A percentile compares a stretch with the other conserved stretches of the same genome.
These are phyloP conservation scores for Nesoenas mayeri DNA, from an alignment of 2,113 vertebrate genomes.

Conservation along the genomic window DNA sequence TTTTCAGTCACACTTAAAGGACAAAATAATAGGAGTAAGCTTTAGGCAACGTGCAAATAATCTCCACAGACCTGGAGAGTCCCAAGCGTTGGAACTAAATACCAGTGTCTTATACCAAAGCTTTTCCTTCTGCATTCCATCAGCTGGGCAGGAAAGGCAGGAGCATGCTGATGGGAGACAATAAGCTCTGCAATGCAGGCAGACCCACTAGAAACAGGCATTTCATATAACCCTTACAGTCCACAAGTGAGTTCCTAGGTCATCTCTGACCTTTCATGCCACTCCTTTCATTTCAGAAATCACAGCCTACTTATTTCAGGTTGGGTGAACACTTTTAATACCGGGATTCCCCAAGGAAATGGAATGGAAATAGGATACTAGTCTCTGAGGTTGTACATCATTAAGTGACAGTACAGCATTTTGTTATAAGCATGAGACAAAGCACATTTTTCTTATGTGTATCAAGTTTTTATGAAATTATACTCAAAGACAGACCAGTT, in stretches of 20 bases:
- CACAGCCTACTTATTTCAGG: background rate
- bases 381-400: background rate
- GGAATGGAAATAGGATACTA: background rate
- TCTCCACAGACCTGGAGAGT: background rate
- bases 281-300: background rate
- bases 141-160: background rate
- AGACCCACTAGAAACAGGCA: background rate
- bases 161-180: background rate
- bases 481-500: background rate
- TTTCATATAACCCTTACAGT: background rate
- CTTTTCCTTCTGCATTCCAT: background rate
- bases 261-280: background rate
- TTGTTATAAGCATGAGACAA: background rate
- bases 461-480: background rate
- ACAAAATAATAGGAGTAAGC: background rate
- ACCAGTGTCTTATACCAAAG: background rate
- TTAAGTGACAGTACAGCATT: background rate
- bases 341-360: background rate
- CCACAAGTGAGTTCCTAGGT: background rate
- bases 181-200: background rate
- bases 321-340: background rate
- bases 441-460: background rate
- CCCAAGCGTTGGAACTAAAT: accelerated
- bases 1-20: background rate
- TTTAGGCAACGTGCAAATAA: background rate